Evolutionary conservation across 2,888 invertebrate genomes (phyloP), one percentile per base, ranked within the genome.

Genomic region (Leptinotarsa rubiginosa): DNA sequence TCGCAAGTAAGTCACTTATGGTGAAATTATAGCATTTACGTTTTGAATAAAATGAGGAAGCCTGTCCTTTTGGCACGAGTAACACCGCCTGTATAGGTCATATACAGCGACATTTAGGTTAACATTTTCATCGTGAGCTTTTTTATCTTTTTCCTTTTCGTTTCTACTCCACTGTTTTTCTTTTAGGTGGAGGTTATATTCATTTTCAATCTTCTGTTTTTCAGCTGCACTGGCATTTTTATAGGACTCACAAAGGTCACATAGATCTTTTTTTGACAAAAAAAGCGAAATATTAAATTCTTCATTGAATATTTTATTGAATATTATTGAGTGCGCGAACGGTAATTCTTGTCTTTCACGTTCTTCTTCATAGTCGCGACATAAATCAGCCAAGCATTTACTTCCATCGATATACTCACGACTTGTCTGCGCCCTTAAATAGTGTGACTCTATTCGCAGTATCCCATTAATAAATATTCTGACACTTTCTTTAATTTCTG

Each of bases 371-470:
- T 69, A 69, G 52, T 69, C 52, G 22, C 69, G 52, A 54, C 54
- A 69, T 12, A 69, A 15, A 54, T 69, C 54, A 13, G 69, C 69
- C 56, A 69, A 31, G 56, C 54, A 25, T 69, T 54, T 54, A 7
- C 54, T 22, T 52, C 69, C 41, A 52, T 69, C 69, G 4, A 69
- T 69, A 69, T 20, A 69, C 41, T 69, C n/a, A 25, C 25, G 25
- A 25, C 25, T 69, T 25, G 69, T 59, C 10, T 69, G 54, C n/a
- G 69, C 69, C 22, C 62, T 62, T 22, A 50, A 49, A 49, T 66
- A 66, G 47, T 66, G 66, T n/a, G 66, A 66, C 47, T 66, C 41
- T 66, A 66, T 66, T 47, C 18, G 4, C 4, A n/a, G 66, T 47
- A 66, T 66, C 15, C 18, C 66, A 47, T 47, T 66, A n/a, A 66